Evolutionary conservation across 2,113 vertebrate species (phyloP).

Genomic region (Riparia riparia): DNA sequence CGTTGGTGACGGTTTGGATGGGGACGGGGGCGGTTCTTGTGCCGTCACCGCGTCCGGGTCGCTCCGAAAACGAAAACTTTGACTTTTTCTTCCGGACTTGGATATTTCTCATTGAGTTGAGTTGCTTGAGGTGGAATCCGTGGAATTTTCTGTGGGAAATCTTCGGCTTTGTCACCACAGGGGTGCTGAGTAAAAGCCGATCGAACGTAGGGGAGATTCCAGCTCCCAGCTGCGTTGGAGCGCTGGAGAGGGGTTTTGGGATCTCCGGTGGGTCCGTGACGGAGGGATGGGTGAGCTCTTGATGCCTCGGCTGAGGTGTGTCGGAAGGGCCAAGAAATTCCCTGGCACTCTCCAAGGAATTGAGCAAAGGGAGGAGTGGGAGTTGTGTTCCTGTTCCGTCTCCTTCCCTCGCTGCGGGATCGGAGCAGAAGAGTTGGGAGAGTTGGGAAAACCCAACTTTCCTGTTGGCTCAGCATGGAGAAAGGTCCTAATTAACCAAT

Average conservation of each 20-base stretch:
- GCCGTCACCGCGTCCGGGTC: accelerated
- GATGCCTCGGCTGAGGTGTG: accelerated
- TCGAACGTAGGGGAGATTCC: background rate
- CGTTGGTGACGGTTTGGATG: accelerated
- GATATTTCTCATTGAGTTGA: background rate
- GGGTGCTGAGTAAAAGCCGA: accelerated
- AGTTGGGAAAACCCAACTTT: background rate
- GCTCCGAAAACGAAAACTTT: accelerated
- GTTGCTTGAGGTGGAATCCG: background rate
- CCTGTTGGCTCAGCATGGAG: background rate
- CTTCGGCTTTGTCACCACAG: accelerated
- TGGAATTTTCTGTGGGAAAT: background rate
- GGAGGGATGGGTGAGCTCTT: background rate
- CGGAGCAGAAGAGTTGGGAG: accelerated
- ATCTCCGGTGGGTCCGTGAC: accelerated
- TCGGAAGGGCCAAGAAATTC: background rate
- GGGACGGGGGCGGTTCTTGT: accelerated
- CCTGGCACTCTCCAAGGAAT: background rate
- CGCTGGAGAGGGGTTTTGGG: background rate
- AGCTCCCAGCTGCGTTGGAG: background rate
- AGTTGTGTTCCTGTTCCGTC: background rate
- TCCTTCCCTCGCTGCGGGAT: accelerated
- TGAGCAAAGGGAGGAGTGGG: background rate
- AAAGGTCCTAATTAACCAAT: background rate
- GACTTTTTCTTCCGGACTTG: background rate